Conservation (phyloP, 2,888 invertebrate species). For the Drosophila neonasuta region DNA sequence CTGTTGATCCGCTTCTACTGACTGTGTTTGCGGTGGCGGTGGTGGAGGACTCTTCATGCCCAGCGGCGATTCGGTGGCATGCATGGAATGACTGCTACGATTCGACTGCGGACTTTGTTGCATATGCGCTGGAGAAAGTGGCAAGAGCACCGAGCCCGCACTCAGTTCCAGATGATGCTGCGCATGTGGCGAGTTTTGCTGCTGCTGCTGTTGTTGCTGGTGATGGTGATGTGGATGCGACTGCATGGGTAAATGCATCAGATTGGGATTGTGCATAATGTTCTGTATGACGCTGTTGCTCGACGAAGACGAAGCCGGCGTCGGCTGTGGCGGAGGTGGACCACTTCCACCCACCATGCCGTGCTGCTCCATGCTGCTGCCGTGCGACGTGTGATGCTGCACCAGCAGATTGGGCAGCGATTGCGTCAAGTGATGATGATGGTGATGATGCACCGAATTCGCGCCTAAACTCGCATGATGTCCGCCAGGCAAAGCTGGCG, state of each 20-base stretch:
- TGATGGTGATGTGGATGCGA: slow-evolving; percentile 55
- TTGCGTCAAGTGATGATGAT: slow-evolving; percentile 74
- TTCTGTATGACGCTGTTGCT: slow-evolving; percentile 76
- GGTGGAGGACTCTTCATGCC: slow-evolving; percentile 67
- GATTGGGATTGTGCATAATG: slow-evolving; percentile 81
- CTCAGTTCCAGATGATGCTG: slow-evolving; percentile 66
- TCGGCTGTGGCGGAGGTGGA: slow-evolving; percentile 31
- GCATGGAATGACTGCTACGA: slow-evolving; percentile 71
- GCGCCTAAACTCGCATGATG: slow-evolving; percentile 21
- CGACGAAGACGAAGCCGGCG: slow-evolving; percentile 46
- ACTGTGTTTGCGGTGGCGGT: slow-evolving; percentile 6
- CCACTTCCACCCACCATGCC: slow-evolving; percentile 43
- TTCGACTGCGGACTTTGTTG: slow-evolving; percentile 78
- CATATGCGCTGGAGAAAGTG: slow-evolving; percentile 67
- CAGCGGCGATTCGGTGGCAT: slow-evolving; percentile 62
- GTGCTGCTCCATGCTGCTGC: slow-evolving; percentile 59
- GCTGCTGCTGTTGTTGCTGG: slow-evolving; percentile 57
- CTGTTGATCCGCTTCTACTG: slow-evolving; percentile 27
- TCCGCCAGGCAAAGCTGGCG: slow-evolving; percentile 32
- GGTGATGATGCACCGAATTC: slow-evolving; percentile 35
- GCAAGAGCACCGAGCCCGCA: slow-evolving; percentile 55
- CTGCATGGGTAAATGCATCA: slow-evolving; percentile 78
- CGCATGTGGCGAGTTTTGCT: slow-evolving; percentile 65
- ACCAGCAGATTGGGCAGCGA: slow-evolving; percentile 73
- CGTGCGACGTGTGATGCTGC: slow-evolving; percentile 67